Evolutionary conservation across 2,113 vertebrate species (phyloP).

Genomic region (Parotia lawesii): DNA sequence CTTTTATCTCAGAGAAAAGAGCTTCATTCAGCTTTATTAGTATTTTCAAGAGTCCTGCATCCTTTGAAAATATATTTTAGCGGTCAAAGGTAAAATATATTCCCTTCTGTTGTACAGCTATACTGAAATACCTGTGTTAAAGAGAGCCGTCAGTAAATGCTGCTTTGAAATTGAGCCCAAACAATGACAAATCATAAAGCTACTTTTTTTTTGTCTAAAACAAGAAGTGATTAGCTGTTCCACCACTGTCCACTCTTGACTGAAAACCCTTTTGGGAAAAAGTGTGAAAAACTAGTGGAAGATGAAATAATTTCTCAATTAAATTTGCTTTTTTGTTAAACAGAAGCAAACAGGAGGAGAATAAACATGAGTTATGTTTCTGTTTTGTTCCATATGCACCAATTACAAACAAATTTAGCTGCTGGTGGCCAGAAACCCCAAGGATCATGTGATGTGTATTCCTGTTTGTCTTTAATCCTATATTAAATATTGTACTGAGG

Average conservation of each 20-base stretch:
- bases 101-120: not conserved
- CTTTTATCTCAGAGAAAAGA: not conserved
- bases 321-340: not conserved
- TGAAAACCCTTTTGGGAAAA: not conserved
- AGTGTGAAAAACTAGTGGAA: not conserved
- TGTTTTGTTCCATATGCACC: not conserved
- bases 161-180: conserved; percentile 16
- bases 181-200: not conserved
- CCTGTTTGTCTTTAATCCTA: conserved; percentile 68
- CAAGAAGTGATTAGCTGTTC: not conserved
- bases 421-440: conserved; percentile 51
- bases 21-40: not conserved
- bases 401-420: conserved; percentile 49
- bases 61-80: conserved; percentile 19
- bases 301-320: not conserved
- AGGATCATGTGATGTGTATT: conserved; percentile 47
- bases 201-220: not conserved
- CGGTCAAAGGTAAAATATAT: not conserved
- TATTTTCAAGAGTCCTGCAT: not conserved
- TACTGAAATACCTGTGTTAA: conserved; percentile 3
- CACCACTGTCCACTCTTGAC: not conserved
- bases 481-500: conserved; percentile 70
- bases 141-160: not conserved
- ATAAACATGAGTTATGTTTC: not conserved
- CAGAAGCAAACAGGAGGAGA: not conserved